Base-by-base conservation (phyloP, 2,113 vertebrate species). In the Lonchura striata region DNA sequence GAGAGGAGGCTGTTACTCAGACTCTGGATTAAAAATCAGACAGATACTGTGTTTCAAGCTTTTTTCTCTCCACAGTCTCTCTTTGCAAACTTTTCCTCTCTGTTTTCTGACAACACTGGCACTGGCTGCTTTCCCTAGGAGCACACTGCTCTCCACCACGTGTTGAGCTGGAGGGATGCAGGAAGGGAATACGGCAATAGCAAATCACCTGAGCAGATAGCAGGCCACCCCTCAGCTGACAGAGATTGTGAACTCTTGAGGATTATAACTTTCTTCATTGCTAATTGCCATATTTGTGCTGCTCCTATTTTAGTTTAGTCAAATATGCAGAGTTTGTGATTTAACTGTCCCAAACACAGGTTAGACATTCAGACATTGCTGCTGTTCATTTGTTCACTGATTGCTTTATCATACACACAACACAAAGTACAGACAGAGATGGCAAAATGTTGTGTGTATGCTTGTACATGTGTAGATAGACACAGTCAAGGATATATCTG, bases 131-230 rank as follows among this genome's bases (percentile, higher is more conserved):
- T 85, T 72, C 49, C 41, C 28, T 50, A 33, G 57, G 63, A 59
- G 19, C 0, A 0, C 39, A 27, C 2, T 75, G 8, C 8, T 69
- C 37, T 74, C 25, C 3, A 2, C 13, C n/a, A 12, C 2, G 2
- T 33, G 37, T 10, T 37, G 16, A 27, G 31, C 19, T 0, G 5
- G 42, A 53, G 19, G 31, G 9, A 2, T 25, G 47, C 41, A 20
- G 17, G 75, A 56, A 72, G 9, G 9, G 35, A 8, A 11, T 33
- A 23, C 0, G 1, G 25, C 50, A 87, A 18, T 2, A 71, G 11
- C 33, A 54, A 20, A 33, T 49, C 1, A 0, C n/a, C 37, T 30
- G 4, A 0, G 37, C 44, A 76, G 2, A 8, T 0, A 57, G 37
- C 53, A 79, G 72, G 70, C 2, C 15, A 42, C 15, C 11, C 1